Evolutionary conservation across 1,140 invertebrate genomes (phyloP).

Genomic region (Calycopis cecrops): DNA sequence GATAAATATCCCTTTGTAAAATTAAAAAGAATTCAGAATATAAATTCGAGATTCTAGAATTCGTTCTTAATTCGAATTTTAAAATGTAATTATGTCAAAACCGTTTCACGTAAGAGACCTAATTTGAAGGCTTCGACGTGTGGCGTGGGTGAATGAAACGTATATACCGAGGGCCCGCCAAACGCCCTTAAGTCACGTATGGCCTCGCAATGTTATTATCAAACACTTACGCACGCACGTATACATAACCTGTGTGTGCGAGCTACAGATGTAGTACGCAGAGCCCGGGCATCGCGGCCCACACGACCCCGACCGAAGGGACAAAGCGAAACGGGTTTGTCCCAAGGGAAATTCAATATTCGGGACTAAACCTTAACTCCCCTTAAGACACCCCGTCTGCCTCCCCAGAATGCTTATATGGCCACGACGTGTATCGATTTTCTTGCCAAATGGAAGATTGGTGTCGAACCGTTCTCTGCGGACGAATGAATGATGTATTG

Average conservation of each 20-base stretch:
- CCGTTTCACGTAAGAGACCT: slow-evolving; percentile 49
- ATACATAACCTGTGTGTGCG: slow-evolving; percentile 6
- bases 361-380: slow-evolving; percentile 74
- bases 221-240: slow-evolving; percentile 61
- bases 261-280: slow-evolving; percentile 4
- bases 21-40: too few species aligned
- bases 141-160: slow-evolving; percentile 22
- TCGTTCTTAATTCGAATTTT: too few species aligned
- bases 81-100: background rate
- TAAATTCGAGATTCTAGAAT: too few species aligned
- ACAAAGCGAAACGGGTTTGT: slow-evolving; percentile 74
- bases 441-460: slow-evolving; percentile 74
- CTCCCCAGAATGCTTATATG: slow-evolving; percentile 73
- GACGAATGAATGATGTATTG: slow-evolving; percentile 72
- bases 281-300: slow-evolving; percentile 64
- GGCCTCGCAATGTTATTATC: slow-evolving; percentile 67
- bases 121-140: slow-evolving; percentile 62
- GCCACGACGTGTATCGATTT: slow-evolving; percentile 74
- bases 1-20: too few species aligned
- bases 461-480: slow-evolving; percentile 67
- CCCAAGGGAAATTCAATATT: slow-evolving; percentile 75
- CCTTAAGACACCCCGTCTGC: slow-evolving; percentile 68
- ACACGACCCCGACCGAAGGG: slow-evolving; percentile 67
- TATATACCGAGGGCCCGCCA: slow-evolving; percentile 44
- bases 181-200: slow-evolving; percentile 67